These are phyloP conservation scores for Megaleporinus macrocephalus DNA, from an alignment of 2,113 vertebrate genomes.

Conservation along the genomic window DNA sequence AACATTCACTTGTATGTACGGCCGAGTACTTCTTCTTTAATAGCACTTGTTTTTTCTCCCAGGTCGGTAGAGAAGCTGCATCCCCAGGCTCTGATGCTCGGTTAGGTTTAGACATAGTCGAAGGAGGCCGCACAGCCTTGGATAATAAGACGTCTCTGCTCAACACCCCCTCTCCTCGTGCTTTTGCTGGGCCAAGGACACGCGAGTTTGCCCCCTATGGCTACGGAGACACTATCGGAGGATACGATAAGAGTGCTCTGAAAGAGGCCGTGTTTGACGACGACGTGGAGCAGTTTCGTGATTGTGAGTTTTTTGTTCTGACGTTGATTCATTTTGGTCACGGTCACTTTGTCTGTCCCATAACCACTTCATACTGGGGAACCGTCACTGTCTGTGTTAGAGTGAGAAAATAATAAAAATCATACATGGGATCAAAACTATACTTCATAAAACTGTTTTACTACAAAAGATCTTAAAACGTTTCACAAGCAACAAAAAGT, in stretches of 20 bases:
- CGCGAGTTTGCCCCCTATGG: constrained; percentile 94
- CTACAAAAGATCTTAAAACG: too few relatives aligned
- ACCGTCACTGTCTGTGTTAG: constrained; percentile 7
- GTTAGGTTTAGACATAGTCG: constrained; percentile 74
- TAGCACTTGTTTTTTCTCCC: neutral
- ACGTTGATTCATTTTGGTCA: neutral
- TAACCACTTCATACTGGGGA: constrained; percentile 30
- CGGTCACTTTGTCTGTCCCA: constrained; percentile 32
- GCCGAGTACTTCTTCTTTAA: neutral
- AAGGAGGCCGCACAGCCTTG: constrained; percentile 91
- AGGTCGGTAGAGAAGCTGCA: constrained; percentile 74
- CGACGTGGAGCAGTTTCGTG: constrained; percentile 95
- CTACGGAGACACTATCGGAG: constrained; percentile 88
- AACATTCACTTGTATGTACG: neutral
- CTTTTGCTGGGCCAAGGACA: constrained; percentile 87
- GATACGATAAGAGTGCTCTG: constrained; percentile 94
- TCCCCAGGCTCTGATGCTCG: constrained; percentile 72
- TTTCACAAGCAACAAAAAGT: too few relatives aligned
- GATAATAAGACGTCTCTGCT: constrained; percentile 98
- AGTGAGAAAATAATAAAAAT: neutral
- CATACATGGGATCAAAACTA: too few relatives aligned
- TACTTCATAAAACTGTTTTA: too few relatives aligned
- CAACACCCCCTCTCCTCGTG: constrained; percentile 92
- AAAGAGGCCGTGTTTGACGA: constrained; percentile 98
- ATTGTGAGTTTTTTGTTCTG: constrained; percentile 79